A percentile compares a stretch with the other conserved stretches of the same genome.
Conservation (phyloP, 2,113 vertebrate species). For the Labeo catla region DNA sequence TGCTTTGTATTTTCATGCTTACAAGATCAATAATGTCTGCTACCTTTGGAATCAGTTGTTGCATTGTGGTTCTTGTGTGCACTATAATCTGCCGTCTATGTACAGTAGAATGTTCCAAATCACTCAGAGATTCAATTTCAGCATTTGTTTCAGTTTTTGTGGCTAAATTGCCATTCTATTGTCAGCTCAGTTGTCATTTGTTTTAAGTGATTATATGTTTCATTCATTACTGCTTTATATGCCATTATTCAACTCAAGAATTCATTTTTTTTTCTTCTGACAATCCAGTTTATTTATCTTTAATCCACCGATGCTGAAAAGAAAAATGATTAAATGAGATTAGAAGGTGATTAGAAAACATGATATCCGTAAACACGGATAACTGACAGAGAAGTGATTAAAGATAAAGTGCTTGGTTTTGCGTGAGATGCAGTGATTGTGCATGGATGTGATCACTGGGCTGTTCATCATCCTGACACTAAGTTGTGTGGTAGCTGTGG, state of each 20-base stretch:
- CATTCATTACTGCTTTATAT: neutral
- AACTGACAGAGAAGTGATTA: constrained; percentile 20
- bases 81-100: neutral
- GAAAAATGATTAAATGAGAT: neutral
- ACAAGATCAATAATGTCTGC: neutral
- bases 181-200: neutral
- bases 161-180: neutral
- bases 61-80: neutral
- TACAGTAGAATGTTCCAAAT: neutral
- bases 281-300: constrained; percentile 9
- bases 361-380: neutral
- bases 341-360: constrained; percentile 9
- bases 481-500: constrained; percentile 10
- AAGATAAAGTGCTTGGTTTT: constrained; percentile 15
- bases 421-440: constrained; percentile 9
- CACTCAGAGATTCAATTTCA: neutral
- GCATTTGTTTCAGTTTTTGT: neutral
- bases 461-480: constrained; percentile 19
- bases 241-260: neutral
- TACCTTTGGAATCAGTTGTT: neutral
- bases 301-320: neutral
- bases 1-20: neutral
- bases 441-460: neutral
- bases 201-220: neutral
- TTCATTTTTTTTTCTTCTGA: neutral